Evolutionary conservation across 2,797 vertebrate genomes (phyloP), one percentile per base, ranked within the genome.

Genomic region (Dromococcyx pavoninus): DNA sequence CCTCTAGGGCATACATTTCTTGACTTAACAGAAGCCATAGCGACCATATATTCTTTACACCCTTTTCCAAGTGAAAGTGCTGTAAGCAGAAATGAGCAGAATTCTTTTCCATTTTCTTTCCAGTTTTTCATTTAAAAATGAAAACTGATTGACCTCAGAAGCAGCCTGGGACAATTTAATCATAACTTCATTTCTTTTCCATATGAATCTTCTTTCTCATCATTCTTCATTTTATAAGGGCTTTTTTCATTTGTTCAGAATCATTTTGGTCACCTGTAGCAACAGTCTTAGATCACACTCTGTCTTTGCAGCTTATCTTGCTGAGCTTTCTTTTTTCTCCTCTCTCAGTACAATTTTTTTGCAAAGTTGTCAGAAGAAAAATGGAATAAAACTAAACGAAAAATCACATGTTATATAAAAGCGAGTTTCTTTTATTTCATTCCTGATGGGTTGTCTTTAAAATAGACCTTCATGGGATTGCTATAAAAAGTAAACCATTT

Each of bases 381-480:
- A 35, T 75, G 28, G 66, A 81, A 91, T 91, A 84, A 90, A 91
- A 86, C 56, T 73, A 72, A 91, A 62, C 14, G 6, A 75, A 78
- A 91, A 90, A 58, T 73, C 56, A 3, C 30, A 33, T 54, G 14
- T 76, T 93, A 48, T 44, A 64, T 78, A 73, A 54, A 96, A 89
- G 15, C n/a, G 19, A 75, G 13, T 60, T 86, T 86, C 51, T 94
- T 92, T 88, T 91, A 88, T 81, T 94, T 10, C 5, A 16, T 78
- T 76, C 56, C 86, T 96, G 88, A 79, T 32, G 71, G 32, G 6
- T 41, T 84, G 51, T 77, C 64, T 92, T 91, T 78, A 81, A 93
- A 92, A 89, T 57, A 78, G 89, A 53, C 11, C 77, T 35, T 84
- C 75, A 66, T 4, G 64, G 19, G 1, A 19, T 54, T 94, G 19